These are phyloP conservation scores for Apodemia mormo DNA, from an alignment of 2,888 invertebrate genomes.

Conservation along the genomic window DNA sequence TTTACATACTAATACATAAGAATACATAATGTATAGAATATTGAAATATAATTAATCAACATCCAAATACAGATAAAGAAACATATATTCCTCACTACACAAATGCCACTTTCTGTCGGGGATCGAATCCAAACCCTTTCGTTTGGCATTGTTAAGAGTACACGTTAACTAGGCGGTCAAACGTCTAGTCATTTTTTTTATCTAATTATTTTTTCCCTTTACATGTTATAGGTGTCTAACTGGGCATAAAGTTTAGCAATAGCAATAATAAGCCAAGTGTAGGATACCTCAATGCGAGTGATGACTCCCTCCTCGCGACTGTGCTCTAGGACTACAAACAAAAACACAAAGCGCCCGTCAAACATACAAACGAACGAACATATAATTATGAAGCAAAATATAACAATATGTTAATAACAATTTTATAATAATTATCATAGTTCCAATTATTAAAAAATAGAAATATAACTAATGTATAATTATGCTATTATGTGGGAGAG, in stretches of 20 bases:
- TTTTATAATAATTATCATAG: slow-evolving; percentile 8
- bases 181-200: background rate
- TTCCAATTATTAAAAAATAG: slow-evolving; percentile 1
- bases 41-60: no score
- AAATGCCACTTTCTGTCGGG: no score
- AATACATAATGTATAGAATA: no score
- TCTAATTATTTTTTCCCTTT: background rate
- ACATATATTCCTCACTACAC: no score
- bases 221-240: background rate
- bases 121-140: no score
- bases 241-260: slow-evolving; percentile 4
- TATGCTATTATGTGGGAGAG: background rate
- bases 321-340: slow-evolving; percentile 82
- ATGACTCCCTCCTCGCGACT: slow-evolving; percentile 82
- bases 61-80: no score
- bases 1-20: no score
- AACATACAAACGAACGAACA: slow-evolving; percentile 68
- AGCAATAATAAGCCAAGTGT: slow-evolving; percentile 69
- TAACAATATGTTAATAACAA: slow-evolving; percentile 41
- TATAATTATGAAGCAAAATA: slow-evolving; percentile 56
- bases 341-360: slow-evolving; percentile 78
- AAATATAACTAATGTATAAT: slow-evolving; percentile 3
- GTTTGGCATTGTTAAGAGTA: no score
- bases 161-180: no score
- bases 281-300: slow-evolving; percentile 79